Percentiles rank a stretch among this genome's conserved stretches.
Evolutionary conservation across 2,888 invertebrate genomes (phyloP).

Genomic region (Tryphoninae sp.): DNA sequence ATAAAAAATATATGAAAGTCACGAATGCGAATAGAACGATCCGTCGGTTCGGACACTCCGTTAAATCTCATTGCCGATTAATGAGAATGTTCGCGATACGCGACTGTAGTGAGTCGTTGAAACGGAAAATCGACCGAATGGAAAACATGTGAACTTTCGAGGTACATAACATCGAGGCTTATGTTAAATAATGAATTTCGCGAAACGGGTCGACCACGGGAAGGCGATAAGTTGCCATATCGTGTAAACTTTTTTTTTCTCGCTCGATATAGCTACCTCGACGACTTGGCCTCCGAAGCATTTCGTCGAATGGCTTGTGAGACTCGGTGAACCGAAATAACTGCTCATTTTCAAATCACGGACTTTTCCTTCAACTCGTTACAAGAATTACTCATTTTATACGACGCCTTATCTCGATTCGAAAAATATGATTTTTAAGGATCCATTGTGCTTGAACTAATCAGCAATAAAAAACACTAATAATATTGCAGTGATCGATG

Average conservation of each 20-base stretch:
- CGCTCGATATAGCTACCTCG: constrained; percentile 41
- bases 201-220: constrained; percentile 14
- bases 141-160: constrained; percentile 46
- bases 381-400: not conserved
- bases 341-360: not conserved
- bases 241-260: constrained; percentile 36
- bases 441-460: not conserved
- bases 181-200: constrained; percentile 53
- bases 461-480: not conserved
- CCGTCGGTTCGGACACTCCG: constrained; percentile 4
- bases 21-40: constrained; percentile 1
- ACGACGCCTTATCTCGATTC: not conserved
- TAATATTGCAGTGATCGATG: not conserved
- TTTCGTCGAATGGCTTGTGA: not conserved
- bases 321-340: too few relatives aligned
- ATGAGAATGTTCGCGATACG: constrained; percentile 16
- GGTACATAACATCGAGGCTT: constrained; percentile 33
- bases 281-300: not conserved
- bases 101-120: constrained; percentile 12
- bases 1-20: not conserved
- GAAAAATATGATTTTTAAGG: not conserved
- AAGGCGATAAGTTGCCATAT: constrained; percentile 47
- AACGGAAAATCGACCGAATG: constrained; percentile 49
- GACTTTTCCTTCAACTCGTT: not conserved
- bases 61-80: constrained; percentile 8